Evolutionary conservation across 2,797 vertebrate species (phyloP).

Genomic region (Alosa sapidissima): DNA sequence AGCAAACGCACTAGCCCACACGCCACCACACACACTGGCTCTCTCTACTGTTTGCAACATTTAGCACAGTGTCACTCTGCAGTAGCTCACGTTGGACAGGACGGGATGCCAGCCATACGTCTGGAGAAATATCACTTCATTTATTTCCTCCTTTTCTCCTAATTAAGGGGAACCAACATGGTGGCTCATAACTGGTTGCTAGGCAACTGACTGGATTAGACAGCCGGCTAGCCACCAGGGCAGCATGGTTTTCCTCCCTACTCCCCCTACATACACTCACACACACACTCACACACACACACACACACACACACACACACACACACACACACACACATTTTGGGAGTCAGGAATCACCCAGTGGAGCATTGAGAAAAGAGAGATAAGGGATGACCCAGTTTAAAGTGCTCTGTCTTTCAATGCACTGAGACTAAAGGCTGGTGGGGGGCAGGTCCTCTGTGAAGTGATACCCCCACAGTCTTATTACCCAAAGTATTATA

Average conservation of each 20-base stretch:
- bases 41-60: no score
- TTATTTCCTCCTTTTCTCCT: background rate
- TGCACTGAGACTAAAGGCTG: background rate
- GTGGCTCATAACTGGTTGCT: constrained; percentile 54
- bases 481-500: no score
- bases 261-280: background rate
- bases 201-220: constrained; percentile 54
- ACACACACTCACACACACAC: background rate
- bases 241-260: constrained; percentile 15
- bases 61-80: background rate
- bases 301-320: no score
- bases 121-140: background rate
- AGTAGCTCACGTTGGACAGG: background rate
- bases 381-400: constrained; percentile 33
- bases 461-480: background rate
- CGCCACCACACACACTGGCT: background rate
- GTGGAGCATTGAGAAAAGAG: constrained; percentile 20
- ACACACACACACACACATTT: background rate
- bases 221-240: constrained; percentile 39
- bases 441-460: background rate
- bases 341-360: constrained; percentile 35
- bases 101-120: background rate
- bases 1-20: background rate
- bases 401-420: background rate
- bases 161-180: constrained; percentile 48